phyloP scores from a whole-genome alignment of 37 sponge, comb jelly and placozoan species.

The Cladorhizidae sp. region DNA sequence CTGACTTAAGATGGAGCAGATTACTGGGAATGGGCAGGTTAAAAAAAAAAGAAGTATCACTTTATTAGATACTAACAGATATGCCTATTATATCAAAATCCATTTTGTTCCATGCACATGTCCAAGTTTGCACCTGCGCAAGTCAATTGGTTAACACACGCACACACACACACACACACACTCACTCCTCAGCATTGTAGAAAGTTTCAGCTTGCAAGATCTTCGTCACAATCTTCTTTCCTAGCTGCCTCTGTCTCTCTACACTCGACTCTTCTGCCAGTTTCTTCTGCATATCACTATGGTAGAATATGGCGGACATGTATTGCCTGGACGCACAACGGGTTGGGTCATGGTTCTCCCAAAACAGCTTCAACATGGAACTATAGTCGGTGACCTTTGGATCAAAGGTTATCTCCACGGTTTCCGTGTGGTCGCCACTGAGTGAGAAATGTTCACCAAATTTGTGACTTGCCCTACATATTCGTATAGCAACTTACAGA shows the following conservation, averaged over 20 bases:
- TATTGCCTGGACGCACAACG: constrained; percentile 85
- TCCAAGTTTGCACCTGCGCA: too few species aligned
- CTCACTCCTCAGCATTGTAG: constrained; percentile 94
- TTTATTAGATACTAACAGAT: too few species aligned
- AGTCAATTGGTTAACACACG: too few species aligned
- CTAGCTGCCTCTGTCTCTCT: constrained; percentile 74
- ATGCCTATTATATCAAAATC: too few species aligned
- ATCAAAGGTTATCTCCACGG: constrained; percentile 85
- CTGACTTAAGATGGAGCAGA: too few species aligned
- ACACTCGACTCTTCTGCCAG: constrained; percentile 79
- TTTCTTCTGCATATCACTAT: constrained; percentile 73
- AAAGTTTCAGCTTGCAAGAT: constrained; percentile 76
- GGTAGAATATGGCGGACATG: constrained; percentile 98
- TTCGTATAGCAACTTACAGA: constrained; percentile 72
- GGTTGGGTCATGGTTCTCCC: constrained; percentile 91
- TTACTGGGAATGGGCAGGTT: too few species aligned
- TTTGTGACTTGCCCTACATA: constrained; percentile 2
- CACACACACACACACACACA: not conserved
- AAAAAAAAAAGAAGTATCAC: too few species aligned
- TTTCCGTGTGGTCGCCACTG: constrained; percentile 98
- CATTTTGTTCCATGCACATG: too few species aligned
- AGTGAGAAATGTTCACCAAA: constrained; percentile 63
- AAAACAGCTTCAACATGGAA: constrained; percentile 86
- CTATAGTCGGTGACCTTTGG: constrained; percentile 69
- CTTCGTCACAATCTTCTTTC: constrained; percentile 72